Evolutionary conservation across 2,113 vertebrate species (phyloP).

Genomic region (Salvelinus fontinalis): DNA sequence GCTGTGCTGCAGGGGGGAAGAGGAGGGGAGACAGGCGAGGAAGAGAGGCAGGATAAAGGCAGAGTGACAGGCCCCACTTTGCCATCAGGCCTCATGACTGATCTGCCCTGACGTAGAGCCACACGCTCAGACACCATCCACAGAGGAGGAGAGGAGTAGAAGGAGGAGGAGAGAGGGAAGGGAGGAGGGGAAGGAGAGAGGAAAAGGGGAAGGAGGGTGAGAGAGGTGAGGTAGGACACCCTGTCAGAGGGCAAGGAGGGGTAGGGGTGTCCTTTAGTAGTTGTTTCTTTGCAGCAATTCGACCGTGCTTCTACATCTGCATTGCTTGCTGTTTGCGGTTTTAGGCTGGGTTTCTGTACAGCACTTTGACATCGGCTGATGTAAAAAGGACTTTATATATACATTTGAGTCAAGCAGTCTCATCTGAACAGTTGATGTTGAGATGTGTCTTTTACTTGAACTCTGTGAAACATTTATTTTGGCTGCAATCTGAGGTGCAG

Average conservation of each 20-base stretch:
- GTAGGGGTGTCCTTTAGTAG: too few relatives aligned
- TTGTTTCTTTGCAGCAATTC: too few relatives aligned
- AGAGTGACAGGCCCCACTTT: conserved; percentile 9
- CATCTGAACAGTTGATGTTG: background rate
- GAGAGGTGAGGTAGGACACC: background rate
- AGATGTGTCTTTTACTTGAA: too few relatives aligned
- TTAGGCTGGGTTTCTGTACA: too few relatives aligned
- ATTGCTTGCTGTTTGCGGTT: too few relatives aligned
- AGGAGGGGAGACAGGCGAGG: too few relatives aligned
- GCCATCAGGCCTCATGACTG: background rate
- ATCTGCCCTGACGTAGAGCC: background rate
- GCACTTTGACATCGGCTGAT: too few relatives aligned
- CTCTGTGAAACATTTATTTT: too few relatives aligned
- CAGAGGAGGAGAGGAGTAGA: background rate
- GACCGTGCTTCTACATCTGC: too few relatives aligned
- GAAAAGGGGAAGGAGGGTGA: background rate
- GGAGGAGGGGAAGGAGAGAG: background rate
- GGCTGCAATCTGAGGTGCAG: too few relatives aligned
- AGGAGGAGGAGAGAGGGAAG: background rate
- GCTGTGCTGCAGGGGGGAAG: background rate
- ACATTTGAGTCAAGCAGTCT: background rate
- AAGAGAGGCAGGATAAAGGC: background rate
- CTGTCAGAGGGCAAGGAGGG: background rate
- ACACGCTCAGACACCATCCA: conserved; percentile 39
- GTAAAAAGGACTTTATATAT: too few relatives aligned